Conservation (phyloP, 2,888 invertebrate species). For the Diabrotica balteata region DNA sequence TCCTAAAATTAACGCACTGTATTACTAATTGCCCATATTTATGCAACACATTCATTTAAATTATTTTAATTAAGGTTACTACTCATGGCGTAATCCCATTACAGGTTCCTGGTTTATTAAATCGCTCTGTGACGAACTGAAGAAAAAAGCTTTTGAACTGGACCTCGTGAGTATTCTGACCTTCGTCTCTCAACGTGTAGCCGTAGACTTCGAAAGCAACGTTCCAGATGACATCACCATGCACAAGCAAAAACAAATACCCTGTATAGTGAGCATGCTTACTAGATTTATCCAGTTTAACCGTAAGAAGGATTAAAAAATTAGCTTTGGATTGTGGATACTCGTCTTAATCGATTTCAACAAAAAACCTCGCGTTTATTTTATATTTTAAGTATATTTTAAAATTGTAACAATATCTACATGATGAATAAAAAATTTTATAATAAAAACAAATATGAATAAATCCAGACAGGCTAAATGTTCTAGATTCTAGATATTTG, state of each 20-base stretch:
- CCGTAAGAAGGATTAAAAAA: neutral
- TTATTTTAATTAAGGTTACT: constrained; percentile 72
- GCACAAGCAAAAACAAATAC: constrained; percentile 93
- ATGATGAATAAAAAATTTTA: too few species aligned
- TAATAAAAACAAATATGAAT: too few species aligned
- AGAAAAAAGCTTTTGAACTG: constrained; percentile 73
- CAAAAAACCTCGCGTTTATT: too few species aligned
- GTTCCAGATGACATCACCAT: constrained; percentile 74
- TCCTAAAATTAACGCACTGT: too few species aligned
- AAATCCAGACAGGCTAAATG: too few species aligned
- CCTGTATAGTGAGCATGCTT: constrained; percentile 89
- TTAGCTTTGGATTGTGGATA: too few species aligned
- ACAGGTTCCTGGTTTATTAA: constrained; percentile 98
- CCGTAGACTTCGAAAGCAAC: constrained; percentile 89
- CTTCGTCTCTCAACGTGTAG: constrained; percentile 84
- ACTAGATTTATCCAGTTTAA: constrained; percentile 79
- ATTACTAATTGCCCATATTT: too few species aligned
- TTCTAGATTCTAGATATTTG: too few species aligned
- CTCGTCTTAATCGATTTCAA: too few species aligned
- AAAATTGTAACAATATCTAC: too few species aligned
- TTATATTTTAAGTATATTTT: too few species aligned
- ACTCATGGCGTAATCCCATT: constrained; percentile 93
- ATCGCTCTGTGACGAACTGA: constrained; percentile 83
- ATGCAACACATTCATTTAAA: neutral
- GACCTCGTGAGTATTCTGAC: constrained; percentile 89